phyloP scores from a whole-genome alignment of 2,888 invertebrate species.

The Tipula vernalis region DNA sequence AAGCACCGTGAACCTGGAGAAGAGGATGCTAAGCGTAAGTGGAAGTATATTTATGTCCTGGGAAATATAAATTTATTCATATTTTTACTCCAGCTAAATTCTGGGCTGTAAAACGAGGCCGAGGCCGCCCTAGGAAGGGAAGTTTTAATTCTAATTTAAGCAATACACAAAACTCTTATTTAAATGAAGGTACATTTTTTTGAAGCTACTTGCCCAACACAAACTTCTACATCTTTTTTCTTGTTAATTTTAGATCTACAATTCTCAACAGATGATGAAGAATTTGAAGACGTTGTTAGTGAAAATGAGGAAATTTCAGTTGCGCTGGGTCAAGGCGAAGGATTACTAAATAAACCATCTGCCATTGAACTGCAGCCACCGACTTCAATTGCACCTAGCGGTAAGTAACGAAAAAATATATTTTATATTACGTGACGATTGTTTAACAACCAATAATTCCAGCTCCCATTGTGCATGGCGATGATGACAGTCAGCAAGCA shows the following conservation, averaged over 20 bases:
- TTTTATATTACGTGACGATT: neutral
- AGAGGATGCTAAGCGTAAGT: neutral
- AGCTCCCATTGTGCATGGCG: conserved; percentile 25
- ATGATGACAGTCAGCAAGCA: conserved; percentile 56
- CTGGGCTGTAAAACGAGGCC: conserved; percentile 43
- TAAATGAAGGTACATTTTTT: conserved; percentile 52
- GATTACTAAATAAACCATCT: conserved; percentile 13
- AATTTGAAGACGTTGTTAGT: conserved; percentile 48
- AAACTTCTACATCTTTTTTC: neutral
- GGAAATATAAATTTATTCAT: conserved; percentile 13
- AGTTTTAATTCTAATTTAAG: conserved; percentile 39
- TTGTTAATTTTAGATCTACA: conserved; percentile 42
- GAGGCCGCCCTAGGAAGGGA: conserved; percentile 44
- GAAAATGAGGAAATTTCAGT: conserved; percentile 42
- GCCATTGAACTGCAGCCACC: conserved; percentile 12
- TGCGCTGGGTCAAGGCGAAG: conserved; percentile 35
- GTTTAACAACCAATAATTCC: neutral
- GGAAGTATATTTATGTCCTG: neutral
- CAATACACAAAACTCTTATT: conserved; percentile 50
- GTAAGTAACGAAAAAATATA: neutral
- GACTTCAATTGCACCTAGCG: neutral
- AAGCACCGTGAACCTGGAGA: conserved; percentile 30
- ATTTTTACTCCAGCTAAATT: conserved; percentile 31
- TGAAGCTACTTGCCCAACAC: neutral
- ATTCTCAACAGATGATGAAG: conserved; percentile 57